Evolutionary conservation across 2,113 vertebrate genomes (phyloP).

Genomic region (Oryzias curvinotus): DNA sequence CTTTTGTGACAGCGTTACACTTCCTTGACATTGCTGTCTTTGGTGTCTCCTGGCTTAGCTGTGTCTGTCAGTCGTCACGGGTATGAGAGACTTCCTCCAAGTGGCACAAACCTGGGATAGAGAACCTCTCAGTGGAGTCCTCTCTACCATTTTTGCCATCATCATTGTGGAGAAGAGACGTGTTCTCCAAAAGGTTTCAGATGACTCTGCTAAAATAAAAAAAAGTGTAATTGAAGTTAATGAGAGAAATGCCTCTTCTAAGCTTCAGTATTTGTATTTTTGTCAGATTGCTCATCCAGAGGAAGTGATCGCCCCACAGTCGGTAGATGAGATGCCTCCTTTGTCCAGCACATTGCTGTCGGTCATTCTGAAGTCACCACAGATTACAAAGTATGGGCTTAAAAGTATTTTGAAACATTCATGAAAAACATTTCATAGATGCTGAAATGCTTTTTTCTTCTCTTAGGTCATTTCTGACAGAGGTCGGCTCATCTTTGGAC

Average conservation of each 20-base stretch:
- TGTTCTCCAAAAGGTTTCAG: slow-evolving; percentile 81
- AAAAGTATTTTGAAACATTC: not conserved
- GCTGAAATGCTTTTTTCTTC: not conserved
- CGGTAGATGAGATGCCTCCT: slow-evolving; percentile 83
- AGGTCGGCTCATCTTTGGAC: slow-evolving; percentile 76
- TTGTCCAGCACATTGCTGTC: slow-evolving; percentile 83
- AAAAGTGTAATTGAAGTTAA: not conserved
- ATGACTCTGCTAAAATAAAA: not conserved
- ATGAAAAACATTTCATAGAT: no score
- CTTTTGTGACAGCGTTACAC: no score
- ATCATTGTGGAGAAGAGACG: slow-evolving; percentile 84
- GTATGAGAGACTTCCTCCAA: slow-evolving; percentile 82
- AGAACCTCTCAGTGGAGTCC: slow-evolving; percentile 73
- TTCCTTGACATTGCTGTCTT: no score
- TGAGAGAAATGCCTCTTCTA: not conserved
- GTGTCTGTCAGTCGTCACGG: slow-evolving; percentile 73
- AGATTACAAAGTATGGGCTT: slow-evolving; percentile 80
- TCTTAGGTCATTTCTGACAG: slow-evolving; percentile 84
- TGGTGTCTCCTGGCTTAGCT: slow-evolving; percentile 69
- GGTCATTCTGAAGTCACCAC: slow-evolving; percentile 77
- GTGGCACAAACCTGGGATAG: slow-evolving; percentile 74
- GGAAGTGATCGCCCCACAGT: slow-evolving; percentile 74
- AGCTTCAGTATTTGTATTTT: slow-evolving; percentile 10
- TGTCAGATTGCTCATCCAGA: slow-evolving; percentile 70
- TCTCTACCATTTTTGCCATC: slow-evolving; percentile 85